Conservation (phyloP, 2,888 invertebrate genomes). For the Abrostola triplasia region DNA sequence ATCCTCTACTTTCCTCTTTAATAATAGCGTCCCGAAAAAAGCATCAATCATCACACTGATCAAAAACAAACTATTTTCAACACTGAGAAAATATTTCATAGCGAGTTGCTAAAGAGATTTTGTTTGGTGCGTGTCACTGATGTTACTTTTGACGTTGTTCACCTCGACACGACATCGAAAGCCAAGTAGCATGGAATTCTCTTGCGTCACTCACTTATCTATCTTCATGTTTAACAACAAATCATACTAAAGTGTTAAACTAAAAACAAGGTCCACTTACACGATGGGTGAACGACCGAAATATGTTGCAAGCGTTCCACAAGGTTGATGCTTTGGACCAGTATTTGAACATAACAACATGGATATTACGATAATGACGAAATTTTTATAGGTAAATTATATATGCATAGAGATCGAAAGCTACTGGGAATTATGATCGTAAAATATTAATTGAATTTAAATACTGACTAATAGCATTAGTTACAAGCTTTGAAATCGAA, state of each 20-base stretch:
- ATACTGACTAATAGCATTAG: too few species aligned
- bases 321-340: constrained; percentile 68
- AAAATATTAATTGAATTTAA: too few species aligned
- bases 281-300: constrained; percentile 73
- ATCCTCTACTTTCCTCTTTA: too few species aligned
- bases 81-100: constrained; percentile 7
- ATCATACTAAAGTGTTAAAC: constrained; percentile 70
- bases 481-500: too few species aligned
- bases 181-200: constrained; percentile 38
- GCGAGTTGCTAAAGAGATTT: constrained; percentile 27
- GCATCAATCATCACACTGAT: not conserved
- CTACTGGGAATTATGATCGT: too few species aligned
- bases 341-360: constrained; percentile 43
- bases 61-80: not conserved
- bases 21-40: too few species aligned
- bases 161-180: constrained; percentile 32
- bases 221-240: constrained; percentile 58
- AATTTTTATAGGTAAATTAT: constrained; percentile 27
- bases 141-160: constrained; percentile 36
- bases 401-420: not conserved
- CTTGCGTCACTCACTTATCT: constrained; percentile 53
- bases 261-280: constrained; percentile 72
- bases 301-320: constrained; percentile 72
- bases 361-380: constrained; percentile 39
- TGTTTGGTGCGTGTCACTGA: constrained; percentile 11